Base-by-base conservation (phyloP, 2,888 invertebrate genomes). In the Chesias legatella region DNA sequence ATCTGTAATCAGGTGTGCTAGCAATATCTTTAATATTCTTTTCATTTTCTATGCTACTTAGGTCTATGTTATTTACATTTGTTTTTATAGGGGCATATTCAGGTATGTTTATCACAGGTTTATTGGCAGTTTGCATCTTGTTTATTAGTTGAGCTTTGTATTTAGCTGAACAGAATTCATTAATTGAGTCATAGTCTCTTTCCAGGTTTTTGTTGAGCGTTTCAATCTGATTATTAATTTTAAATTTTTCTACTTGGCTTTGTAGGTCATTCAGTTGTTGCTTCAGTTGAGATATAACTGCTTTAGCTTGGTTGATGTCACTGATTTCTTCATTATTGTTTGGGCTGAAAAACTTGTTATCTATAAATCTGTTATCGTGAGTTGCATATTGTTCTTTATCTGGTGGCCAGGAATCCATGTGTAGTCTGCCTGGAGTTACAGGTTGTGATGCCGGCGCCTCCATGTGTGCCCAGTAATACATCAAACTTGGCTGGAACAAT, bases 381-480 rank as follows among this genome's bases (percentile, higher is more conserved):
- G 67, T 51, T 10, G 67, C 52, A 53, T 59, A 67, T 7, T 48
- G 56, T 6, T 81, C 77, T 56, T 72, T 77, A 37, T 84, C 81
- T 6, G 94, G 93, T 0, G 95, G 94, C 95, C 95, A 95, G 22
- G 92, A 89, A 0, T 91, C 81, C 44, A 91, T 90, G 53, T 93
- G 92, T 31, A 96, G 82, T 66, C 93, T 91, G 33, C 95, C 94
- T 0, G 95, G 95, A 9, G 94, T 92, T 42, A 91, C 83, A 22
- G 94, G 91, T 49, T 92, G 90, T 31, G 91, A 85, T 23, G 91
- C 84, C 37, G 93, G 91, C 31, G 90, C 81, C 77, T 95, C 95
- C 51, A 94, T 93, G 72, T 95, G 94, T 11, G 95, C 91, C 97
- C 97, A 97, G 73, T 93, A 95, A 82, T 97, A 97, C 94, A 96